Evolutionary conservation across 2,888 invertebrate genomes (phyloP), one percentile per base, ranked within the genome.

Genomic region (Eupithecia centaureata): DNA sequence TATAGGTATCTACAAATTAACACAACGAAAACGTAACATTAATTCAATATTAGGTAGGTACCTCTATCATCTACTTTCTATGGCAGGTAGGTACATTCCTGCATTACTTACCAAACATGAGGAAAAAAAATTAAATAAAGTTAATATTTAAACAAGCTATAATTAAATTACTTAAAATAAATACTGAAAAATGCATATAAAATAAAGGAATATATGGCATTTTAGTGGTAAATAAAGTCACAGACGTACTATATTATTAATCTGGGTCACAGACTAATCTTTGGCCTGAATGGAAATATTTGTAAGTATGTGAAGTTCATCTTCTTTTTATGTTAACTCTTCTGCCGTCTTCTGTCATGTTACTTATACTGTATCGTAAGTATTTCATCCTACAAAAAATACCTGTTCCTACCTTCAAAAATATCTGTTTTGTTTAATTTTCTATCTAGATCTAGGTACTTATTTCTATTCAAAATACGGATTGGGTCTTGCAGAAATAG

Each of bases 341-440:
- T 38, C 18, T 42, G 18, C 18, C n/a, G 15, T 35, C 35, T 38
- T 38, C 18, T 42, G 18, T 10, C n/a, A 42, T 18, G 42, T 42
- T 18, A 18, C 42, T 18, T 18, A 18, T 47, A 22, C 22, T 47
- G 12, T 22, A 15, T 10, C n/a, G n/a, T n/a, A n/a, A n/a, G n/a
- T n/a, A n/a, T n/a, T n/a, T n/a, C n/a, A n/a, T n/a, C n/a, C 18
- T 42, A 18, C 18, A 8, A 52, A 27, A 3, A 22, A 32, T 33
- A 52, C 28, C 18, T 27, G 27, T 38, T n/a, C n/a, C n/a, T 57
- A 42, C 30, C 28, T 25, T 62, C 18, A 54, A 63, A 62, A 67
- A 60, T 63, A 67, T 62, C 22, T 54, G 42, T 54, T 58, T 27
- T 52, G 54, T 32, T 10, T 22, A 52, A 38, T 61, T 47, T 15